Conservation (phyloP, 2,113 vertebrate genomes). For the Neogobius melanostomus region DNA sequence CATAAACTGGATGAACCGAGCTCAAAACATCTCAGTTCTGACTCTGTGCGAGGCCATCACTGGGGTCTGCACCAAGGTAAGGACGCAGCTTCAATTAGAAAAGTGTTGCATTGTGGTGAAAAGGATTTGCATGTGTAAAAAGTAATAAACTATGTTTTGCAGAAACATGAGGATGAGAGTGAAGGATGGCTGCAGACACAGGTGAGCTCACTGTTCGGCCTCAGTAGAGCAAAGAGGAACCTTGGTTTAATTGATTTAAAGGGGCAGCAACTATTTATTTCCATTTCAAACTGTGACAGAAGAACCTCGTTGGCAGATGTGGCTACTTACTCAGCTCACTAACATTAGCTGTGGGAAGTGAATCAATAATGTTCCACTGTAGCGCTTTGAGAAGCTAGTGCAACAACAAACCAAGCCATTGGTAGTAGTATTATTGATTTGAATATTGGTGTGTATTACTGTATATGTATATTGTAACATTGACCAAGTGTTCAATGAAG, state of each 20-base stretch:
- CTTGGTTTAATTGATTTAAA: not conserved
- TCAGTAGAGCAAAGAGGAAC: no score
- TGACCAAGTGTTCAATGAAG: no score
- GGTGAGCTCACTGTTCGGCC: constrained; percentile 70
- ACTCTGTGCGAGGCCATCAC: constrained; percentile 95
- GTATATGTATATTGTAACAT: no score
- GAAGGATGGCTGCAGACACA: constrained; percentile 94
- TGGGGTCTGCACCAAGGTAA: constrained; percentile 93
- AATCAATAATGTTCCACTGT: no score
- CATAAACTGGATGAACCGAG: constrained; percentile 96
- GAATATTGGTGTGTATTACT: no score
- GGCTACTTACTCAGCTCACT: no score
- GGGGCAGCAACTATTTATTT: not conserved
- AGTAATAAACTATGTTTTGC: constrained; percentile 35
- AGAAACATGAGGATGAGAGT: constrained; percentile 98
- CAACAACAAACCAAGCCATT: no score
- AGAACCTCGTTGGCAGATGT: no score
- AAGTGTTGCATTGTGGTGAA: not conserved
- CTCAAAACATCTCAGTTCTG: constrained; percentile 95
- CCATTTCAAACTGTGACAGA: no score
- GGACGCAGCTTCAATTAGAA: not conserved
- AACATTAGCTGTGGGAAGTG: no score
- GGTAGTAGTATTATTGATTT: no score
- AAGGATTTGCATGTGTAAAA: not conserved
- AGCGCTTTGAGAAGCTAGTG: no score